Evolutionary conservation across 2,113 vertebrate genomes (phyloP).

Genomic region (Alosa alosa): DNA sequence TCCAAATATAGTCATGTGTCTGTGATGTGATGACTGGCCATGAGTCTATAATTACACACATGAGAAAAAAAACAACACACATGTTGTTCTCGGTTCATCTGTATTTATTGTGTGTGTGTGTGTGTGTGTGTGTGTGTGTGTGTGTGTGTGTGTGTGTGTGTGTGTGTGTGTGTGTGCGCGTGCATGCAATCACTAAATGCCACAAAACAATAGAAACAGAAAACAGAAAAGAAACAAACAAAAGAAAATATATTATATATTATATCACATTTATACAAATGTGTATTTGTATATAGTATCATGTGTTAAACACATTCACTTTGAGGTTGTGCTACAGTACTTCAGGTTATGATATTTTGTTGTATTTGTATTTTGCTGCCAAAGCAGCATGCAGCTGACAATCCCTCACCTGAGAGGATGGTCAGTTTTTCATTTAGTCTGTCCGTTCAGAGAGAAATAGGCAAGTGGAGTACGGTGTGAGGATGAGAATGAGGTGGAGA

Average conservation of each 20-base stretch:
- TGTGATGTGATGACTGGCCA: background rate
- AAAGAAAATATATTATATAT: too few relatives aligned
- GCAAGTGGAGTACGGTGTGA: background rate
- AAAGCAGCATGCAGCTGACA: too few relatives aligned
- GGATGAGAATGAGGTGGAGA: slow-evolving; percentile 15
- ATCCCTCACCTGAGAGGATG: too few relatives aligned
- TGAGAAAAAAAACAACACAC: background rate
- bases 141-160: background rate
- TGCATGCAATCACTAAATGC: background rate
- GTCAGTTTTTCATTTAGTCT: too few relatives aligned
- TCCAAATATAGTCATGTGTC: background rate
- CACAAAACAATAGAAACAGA: too few relatives aligned
- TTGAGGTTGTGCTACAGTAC: too few relatives aligned
- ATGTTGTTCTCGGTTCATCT: background rate
- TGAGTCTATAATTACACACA: background rate
- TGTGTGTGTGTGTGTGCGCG: background rate
- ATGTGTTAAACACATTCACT: too few relatives aligned
- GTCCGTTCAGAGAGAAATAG: background rate
- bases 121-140: background rate
- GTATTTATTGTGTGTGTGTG: background rate
- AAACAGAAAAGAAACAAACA: too few relatives aligned
- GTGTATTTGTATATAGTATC: too few relatives aligned
- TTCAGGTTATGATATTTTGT: too few relatives aligned
- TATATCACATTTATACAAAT: too few relatives aligned
- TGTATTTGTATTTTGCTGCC: too few relatives aligned